Evolutionary conservation across 2,888 invertebrate species (phyloP), one percentile per base, ranked within the genome.

Genomic region (Lasioglossum figueresi): DNA sequence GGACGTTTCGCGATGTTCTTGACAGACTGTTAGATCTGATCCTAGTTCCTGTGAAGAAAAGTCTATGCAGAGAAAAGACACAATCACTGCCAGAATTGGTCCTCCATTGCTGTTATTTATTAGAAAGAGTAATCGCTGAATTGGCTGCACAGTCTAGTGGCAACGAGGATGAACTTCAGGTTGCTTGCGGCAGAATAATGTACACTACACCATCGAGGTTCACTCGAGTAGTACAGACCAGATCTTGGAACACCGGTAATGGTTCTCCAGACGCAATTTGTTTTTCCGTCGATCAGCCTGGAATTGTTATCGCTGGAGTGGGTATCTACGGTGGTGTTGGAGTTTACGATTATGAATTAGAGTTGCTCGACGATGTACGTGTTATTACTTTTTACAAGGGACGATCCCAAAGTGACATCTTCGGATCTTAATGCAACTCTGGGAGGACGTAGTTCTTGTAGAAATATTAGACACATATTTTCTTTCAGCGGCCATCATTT

Each of bases 191-290:
- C n/a, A 96, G 98, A 73, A 97, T 98, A 59, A 96, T 98, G 89
- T 97, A 98, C 88, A 96, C 97, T 71, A 99, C 99, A 0, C 98
- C 98, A 0, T 98, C 98, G 56, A 96, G 99, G 43, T 99, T 99
- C 95, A 98, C 98, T 68, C 97, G 98, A 74, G 97, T 98, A 71
- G 99, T 99, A 94, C 97, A 98, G 89, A 97, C 97, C 75, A 97
- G 98, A 71, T 98, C 98, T 0, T 99, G 99, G 99, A 99, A 99
- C 94, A 99, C 99, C 0, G 99, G 99, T 5, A 99, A 98, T 94
- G 99, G 99, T 48, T 98, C 98, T 16, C 98, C 99, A 0, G 99
- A 99, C 95, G 99, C 99, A 0, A 98, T 99, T 92, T 98, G 98
- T 92, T 99, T 99, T 93, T 97, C 97, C 56, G 99, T 99, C 16